Evolutionary conservation across 1,140 invertebrate genomes (phyloP).

Genomic region (Meloidogyne floridensis): DNA sequence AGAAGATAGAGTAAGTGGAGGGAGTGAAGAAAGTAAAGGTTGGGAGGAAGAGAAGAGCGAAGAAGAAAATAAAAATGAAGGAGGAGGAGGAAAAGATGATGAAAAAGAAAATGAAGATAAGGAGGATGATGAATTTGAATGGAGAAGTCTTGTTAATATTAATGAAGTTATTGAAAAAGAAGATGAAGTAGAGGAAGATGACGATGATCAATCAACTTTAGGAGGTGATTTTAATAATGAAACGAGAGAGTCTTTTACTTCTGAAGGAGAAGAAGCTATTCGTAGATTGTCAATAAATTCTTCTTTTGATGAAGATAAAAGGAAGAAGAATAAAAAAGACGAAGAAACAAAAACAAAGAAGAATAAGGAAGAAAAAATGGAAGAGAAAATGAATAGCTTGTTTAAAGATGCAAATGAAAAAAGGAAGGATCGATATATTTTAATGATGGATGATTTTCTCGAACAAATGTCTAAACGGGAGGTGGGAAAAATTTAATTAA

Average conservation of each 20-base stretch:
- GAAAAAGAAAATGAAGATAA: not conserved
- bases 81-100: not conserved
- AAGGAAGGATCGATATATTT: not conserved
- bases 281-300: not conserved
- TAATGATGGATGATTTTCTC: not conserved
- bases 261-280: not conserved
- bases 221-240: not conserved
- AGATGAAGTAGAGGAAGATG: conserved; percentile 5
- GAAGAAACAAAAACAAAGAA: not conserved
- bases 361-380: not conserved
- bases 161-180: not conserved
- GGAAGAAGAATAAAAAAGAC: not conserved
- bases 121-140: conserved; percentile 7
- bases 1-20: too few species aligned
- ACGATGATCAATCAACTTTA: not conserved
- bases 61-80: not conserved
- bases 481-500: not conserved
- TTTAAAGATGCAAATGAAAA: not conserved
- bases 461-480: not conserved
- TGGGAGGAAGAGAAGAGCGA: not conserved
- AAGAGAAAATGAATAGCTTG: not conserved
- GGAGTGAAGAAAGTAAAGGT: not conserved
- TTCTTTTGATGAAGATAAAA: not conserved
- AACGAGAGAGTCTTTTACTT: not conserved
- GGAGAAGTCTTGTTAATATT: not conserved